These are phyloP conservation scores for Galbula dea DNA, from an alignment of 2,113 vertebrate species.

Conservation along the genomic window DNA sequence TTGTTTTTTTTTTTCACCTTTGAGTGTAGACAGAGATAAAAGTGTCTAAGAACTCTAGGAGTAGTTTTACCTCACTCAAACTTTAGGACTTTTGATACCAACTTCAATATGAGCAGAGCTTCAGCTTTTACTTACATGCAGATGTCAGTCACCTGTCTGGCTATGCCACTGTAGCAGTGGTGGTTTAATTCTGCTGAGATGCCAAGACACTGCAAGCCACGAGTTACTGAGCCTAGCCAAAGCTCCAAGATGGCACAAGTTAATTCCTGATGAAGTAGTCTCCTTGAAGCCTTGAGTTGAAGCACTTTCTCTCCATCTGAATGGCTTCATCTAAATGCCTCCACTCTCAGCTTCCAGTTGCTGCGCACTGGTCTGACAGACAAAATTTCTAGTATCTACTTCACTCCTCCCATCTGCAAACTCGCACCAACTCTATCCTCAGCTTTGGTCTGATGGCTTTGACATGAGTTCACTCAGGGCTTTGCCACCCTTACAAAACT, in stretches of 20 bases:
- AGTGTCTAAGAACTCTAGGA: neutral
- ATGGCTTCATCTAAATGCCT: neutral
- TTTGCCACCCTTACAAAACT: neutral
- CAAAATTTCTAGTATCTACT: neutral
- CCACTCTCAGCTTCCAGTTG: neutral
- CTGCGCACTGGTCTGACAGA: neutral
- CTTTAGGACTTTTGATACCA: neutral
- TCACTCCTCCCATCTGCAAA: neutral
- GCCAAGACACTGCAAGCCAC: neutral
- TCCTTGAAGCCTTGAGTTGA: neutral
- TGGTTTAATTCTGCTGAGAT: neutral
- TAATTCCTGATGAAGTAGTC: neutral
- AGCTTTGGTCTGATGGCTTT: neutral
- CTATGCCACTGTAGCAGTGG: neutral
- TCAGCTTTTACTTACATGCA: neutral
- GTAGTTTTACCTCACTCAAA: neutral
- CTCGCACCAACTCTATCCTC: neutral
- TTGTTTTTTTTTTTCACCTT: neutral
- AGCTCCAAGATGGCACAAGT: neutral
- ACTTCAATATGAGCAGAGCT: neutral
- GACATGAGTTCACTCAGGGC: rapidly evolving
- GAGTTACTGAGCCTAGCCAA: neutral
- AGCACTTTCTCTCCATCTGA: neutral
- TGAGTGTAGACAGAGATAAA: neutral
- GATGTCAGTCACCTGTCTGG: neutral